Base-by-base conservation (phyloP, 2,888 invertebrate genomes). In the Conistra vaccinii region DNA sequence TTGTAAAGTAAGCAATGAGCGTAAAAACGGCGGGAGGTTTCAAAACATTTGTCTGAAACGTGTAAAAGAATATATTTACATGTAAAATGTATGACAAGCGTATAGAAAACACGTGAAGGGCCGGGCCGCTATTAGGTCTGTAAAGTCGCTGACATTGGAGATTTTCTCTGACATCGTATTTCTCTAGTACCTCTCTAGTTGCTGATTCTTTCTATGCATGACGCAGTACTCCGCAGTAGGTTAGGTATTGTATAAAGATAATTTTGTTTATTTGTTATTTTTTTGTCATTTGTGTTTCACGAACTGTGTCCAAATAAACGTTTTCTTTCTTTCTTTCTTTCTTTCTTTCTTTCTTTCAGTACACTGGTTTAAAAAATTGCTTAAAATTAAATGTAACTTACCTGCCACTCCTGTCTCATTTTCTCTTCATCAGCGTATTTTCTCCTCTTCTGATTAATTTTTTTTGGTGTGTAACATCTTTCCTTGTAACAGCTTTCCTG, bases 11-110 rank as follows among this genome's bases (percentile, higher is more conserved):
- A 83, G 87, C 83, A 80, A 80, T 73, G 71, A 45, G 66, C 58
- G 71, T 67, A 74, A 72, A 83, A 80, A 79, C 70, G 71, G 78
- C 71, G 73, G 61, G 39, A 29, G 55, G 57, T 83, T 78, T 76
- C 66, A 62, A 62, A 81, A 80, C 75, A 51, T 73, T 58, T 48
- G 73, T 69, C 58, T 61, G 76, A 61, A 68, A 83, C 84, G 80
- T 83, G 84, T 75, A 53, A 74, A 76, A 83, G 80, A 88, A 87
- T 85, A 80, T 78, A 81, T 84, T 75, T 79, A 66, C 81, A 62
- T 69, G 72, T 65, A 61, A 77, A 76, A 35, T 76, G 17, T 53
- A 29, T 61, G 57, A 63, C 60, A 61, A 14, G 57, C 35, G 14
- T 53, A 66, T 51, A 48, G 48, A 42, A 62, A 57, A 61, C 55